Evolutionary conservation across 2,888 invertebrate genomes (phyloP).

Genomic region (Temnothorax ravouxi): DNA sequence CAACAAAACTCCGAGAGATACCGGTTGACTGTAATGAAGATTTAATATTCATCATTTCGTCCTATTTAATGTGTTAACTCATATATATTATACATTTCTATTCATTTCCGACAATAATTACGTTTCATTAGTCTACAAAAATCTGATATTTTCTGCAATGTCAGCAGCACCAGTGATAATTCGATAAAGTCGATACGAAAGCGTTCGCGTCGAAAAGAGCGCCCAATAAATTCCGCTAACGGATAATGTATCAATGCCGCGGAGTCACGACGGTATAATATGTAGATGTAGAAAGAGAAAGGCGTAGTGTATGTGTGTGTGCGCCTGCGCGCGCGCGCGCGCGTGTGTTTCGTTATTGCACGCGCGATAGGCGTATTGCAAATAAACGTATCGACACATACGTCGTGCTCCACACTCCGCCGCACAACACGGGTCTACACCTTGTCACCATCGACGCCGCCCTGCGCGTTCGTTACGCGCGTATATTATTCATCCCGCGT

Average conservation of each 20-base stretch:
- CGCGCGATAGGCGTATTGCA: slow-evolving; percentile 55
- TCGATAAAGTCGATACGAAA: slow-evolving; percentile 38
- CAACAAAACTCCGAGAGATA: neutral
- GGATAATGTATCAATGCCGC: slow-evolving; percentile 61
- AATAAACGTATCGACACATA: slow-evolving; percentile 74
- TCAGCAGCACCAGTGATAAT: neutral
- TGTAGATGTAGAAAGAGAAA: neutral
- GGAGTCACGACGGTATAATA: slow-evolving; percentile 7
- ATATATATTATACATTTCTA: neutral
- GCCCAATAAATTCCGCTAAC: slow-evolving; percentile 28
- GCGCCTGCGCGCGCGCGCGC: neutral
- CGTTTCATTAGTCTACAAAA: neutral
- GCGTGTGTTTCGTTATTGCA: slow-evolving; percentile 69
- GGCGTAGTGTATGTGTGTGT: neutral
- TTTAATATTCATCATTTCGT: slow-evolving; percentile 1
- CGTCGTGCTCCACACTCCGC: slow-evolving; percentile 55
- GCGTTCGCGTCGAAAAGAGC: slow-evolving; percentile 29
- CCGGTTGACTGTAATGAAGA: slow-evolving; percentile 5
- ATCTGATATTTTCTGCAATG: slow-evolving; percentile 20
- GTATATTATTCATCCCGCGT: slow-evolving; percentile 60
- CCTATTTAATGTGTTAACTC: neutral
- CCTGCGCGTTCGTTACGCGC: slow-evolving; percentile 61
- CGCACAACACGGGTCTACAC: slow-evolving; percentile 62
- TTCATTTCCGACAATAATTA: slow-evolving; percentile 18
- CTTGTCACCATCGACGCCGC: slow-evolving; percentile 64